Evolutionary conservation across 2,113 vertebrate species (phyloP), one percentile per base, ranked within the genome.

Genomic region (Elgaria multicarinata): DNA sequence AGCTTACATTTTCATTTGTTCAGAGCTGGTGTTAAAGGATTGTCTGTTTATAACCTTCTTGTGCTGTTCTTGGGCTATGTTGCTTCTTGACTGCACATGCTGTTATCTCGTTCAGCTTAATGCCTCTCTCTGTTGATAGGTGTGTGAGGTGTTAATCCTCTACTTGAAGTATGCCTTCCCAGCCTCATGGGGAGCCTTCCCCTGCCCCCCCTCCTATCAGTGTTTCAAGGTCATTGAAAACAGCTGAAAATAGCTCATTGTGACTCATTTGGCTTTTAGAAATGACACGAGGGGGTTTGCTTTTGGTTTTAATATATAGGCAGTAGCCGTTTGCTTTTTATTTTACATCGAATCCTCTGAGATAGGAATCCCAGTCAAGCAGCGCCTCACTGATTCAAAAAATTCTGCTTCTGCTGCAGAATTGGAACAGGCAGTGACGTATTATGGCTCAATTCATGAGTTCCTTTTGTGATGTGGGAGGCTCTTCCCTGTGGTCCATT

Each of bases 131-230:
- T 95, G 93, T 94, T 95, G 95, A 93, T 95, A 95, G 96, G 95
- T 95, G 93, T 93, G 91, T 92, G 96, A 96, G 91, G 94, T 95
- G 94, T 94, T 96, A 96, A 96, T 96, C 94, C 94, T 92, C 88
- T 90, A 28, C 88, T 91, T 93, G 89, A 87, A 95, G 89, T 87
- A 87, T 88, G 87, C 92, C 93, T 93, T 90, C 85, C 81, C 58
- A 83, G 92, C 81, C 92, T 50, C 83, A 0, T 55, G 75, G 94
- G 93, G 88, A 95, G 62, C 46, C 76, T 46, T 74, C 78, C 86
- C 90, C 85, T 82, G 87, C 90, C 77, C 44, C 91, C 75, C 85
- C 46, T 5, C 46, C 78, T 87, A 90, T 94, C 91, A 42, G 93
- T 93, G 90, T 93, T 95, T 93, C 95, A 96, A 94, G 93, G 94